Evolutionary conservation across 2,888 invertebrate genomes (phyloP).

Genomic region (Ryuthela nishihirai): DNA sequence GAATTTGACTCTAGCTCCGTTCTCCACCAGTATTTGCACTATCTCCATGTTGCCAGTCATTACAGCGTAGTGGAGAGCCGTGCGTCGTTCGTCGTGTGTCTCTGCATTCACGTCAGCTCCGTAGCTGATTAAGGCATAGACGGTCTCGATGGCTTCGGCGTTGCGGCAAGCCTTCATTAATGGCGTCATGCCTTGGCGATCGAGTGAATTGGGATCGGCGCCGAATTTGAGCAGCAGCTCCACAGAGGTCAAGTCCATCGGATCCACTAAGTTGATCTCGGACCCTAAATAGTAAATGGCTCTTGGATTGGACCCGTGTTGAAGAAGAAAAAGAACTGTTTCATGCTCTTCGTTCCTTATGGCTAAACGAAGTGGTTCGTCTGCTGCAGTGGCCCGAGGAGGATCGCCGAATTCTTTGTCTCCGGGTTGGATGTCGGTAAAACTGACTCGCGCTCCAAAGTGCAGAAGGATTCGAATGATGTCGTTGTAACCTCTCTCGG

Average conservation of each 20-base stretch:
- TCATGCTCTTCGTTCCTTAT: constrained; percentile 76
- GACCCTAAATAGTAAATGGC: constrained; percentile 85
- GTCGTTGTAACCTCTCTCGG: constrained; percentile 54
- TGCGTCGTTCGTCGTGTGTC: constrained; percentile 74
- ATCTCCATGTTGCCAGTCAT: constrained; percentile 67
- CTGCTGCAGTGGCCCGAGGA: constrained; percentile 49
- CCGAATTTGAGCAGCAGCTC: constrained; percentile 78
- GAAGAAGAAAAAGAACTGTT: constrained; percentile 62
- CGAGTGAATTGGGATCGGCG: constrained; percentile 80
- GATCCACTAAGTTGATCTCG: constrained; percentile 80
- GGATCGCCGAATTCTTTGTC: constrained; percentile 42
- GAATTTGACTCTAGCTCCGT: constrained; percentile 69
- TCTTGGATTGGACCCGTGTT: constrained; percentile 83
- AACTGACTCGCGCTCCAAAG: constrained; percentile 75
- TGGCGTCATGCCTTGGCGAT: constrained; percentile 83
- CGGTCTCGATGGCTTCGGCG: constrained; percentile 70
- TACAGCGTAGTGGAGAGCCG: constrained; percentile 84
- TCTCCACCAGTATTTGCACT: constrained; percentile 72
- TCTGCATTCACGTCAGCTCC: constrained; percentile 84
- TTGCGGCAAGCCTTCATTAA: constrained; percentile 84
- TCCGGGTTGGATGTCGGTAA: constrained; percentile 48
- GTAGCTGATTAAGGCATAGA: constrained; percentile 67
- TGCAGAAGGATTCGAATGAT: constrained; percentile 62
- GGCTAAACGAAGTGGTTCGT: constrained; percentile 81
- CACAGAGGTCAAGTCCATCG: constrained; percentile 70